Evolutionary conservation across 2,797 vertebrate species (phyloP), one percentile per base, ranked within the genome.

Genomic region (Corythornis leucogaster): DNA sequence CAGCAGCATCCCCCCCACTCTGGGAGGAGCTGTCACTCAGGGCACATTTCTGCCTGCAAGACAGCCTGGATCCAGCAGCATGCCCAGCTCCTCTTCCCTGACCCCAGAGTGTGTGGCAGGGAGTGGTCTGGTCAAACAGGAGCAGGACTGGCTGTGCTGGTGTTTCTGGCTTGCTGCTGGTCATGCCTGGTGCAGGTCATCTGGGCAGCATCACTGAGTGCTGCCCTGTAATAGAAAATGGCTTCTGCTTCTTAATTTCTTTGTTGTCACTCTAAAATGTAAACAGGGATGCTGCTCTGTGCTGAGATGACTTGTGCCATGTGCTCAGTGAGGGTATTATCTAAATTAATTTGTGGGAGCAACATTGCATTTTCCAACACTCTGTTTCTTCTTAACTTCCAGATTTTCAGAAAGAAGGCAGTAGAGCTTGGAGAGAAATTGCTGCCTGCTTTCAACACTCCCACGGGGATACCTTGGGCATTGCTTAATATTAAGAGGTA

Each of bases 401-500:
- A 99, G 99, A 96, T 99, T 90, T 99, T 98, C 96, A 98, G 99
- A 75, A 98, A 96, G 90, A 99, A 99, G 97, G 99, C 99, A 42
- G 98, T 99, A 93, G 99, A 99, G 95, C 97, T 99, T 92, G 99
- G 99, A 89, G 98, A 99, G 97, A 99, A 99, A 97, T 98, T 99
- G 95, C 97, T 99, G 76, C 99, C 99, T 75, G 99, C 99, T 94
- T 99, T 99, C 97, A 99, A 98, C 96, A 99, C 99, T 78, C 99
- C 99, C 78, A 99, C 99, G 58, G 99, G 99, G 85, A 98, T 99
- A 97, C 99, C 99, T 89, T 99, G 99, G 99, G 99, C 99, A 54
- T 97, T 99, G 93, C 98, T 99, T 87, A 99, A 99, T 97, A 98
- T 99, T 94, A 99, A 99, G 98, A 99, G 99, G 99, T 99, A 98